Conservation (phyloP, 2,888 invertebrate species). For the Melitaea athalia region DNA sequence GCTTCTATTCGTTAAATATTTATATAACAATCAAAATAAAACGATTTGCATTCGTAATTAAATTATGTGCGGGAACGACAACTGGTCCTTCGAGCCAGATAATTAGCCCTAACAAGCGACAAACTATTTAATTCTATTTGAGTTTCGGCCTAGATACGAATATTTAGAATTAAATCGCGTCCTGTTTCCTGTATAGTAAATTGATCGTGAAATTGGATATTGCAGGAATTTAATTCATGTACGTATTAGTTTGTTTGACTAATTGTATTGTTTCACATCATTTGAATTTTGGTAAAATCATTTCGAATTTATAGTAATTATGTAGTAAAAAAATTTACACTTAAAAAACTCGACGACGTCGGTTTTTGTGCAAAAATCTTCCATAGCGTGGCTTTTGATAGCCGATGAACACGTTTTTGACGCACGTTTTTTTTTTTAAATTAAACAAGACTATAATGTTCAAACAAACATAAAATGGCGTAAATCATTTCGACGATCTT, state of each 20-base stretch:
- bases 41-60: constrained; percentile 42
- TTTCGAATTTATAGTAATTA: neutral
- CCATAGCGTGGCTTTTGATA: too few species aligned
- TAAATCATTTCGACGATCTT: too few species aligned
- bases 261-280: constrained; percentile 10
- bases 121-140: constrained; percentile 41
- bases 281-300: neutral
- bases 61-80: constrained; percentile 38
- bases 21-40: constrained; percentile 32
- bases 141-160: constrained; percentile 33
- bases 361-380: too few species aligned
- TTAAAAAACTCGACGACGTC: neutral
- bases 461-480: too few species aligned
- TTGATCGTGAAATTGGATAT: constrained; percentile 38
- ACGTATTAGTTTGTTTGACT: constrained; percentile 18
- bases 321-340: neutral
- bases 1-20: constrained; percentile 26
- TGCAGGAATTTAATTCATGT: constrained; percentile 24
- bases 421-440: too few species aligned
- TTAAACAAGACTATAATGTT: too few species aligned
- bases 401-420: too few species aligned
- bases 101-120: constrained; percentile 45
- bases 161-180: constrained; percentile 37
- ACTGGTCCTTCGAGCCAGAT: constrained; percentile 46
- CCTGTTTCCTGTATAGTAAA: constrained; percentile 31